A percentile compares a stretch with the other conserved stretches of the same genome.
phyloP scores from a whole-genome alignment of 1,140 invertebrate species.

The Drosophila arizonae region DNA sequence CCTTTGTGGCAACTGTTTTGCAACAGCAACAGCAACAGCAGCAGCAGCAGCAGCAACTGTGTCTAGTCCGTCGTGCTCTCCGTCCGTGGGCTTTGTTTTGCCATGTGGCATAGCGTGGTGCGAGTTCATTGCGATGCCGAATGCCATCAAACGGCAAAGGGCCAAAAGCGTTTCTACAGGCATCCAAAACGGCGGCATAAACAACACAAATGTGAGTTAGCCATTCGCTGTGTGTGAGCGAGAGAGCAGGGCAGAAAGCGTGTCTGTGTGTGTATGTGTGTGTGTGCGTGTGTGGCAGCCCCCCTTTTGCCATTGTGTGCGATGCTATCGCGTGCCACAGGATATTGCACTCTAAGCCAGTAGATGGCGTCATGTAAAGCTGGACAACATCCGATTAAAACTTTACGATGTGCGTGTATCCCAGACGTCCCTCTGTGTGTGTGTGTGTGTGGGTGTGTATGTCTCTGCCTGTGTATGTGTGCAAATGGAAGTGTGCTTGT shows the following conservation, averaged over 20 bases:
- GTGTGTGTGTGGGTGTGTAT: constrained; percentile 2
- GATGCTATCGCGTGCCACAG: constrained; percentile 81
- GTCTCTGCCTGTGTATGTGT: neutral
- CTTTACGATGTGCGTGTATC: constrained; percentile 79
- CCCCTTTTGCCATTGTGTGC: constrained; percentile 39
- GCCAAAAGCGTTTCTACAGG: constrained; percentile 57
- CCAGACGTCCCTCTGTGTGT: constrained; percentile 24
- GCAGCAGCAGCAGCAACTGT: constrained; percentile 36
- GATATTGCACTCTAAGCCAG: constrained; percentile 82
- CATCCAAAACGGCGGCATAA: constrained; percentile 54
- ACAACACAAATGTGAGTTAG: constrained; percentile 41
- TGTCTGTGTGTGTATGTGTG: constrained; percentile 5
- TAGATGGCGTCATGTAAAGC: constrained; percentile 79
- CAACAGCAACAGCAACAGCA: no score
- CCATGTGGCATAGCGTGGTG: constrained; percentile 48
- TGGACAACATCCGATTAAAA: constrained; percentile 82
- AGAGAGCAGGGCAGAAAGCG: neutral
- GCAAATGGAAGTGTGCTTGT: constrained; percentile 1
- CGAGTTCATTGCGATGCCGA: constrained; percentile 48
- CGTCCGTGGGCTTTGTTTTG: constrained; percentile 17
- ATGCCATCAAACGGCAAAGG: constrained; percentile 73
- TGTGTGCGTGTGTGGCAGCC: constrained; percentile 6
- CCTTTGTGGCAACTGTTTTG: constrained; percentile 68
- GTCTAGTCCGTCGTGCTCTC: constrained; percentile 41
- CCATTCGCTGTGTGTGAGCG: no score